Percentiles rank a stretch among this genome's conserved stretches.
Evolutionary conservation across 2,113 vertebrate species (phyloP).

Genomic region (Notiomystis cincta): DNA sequence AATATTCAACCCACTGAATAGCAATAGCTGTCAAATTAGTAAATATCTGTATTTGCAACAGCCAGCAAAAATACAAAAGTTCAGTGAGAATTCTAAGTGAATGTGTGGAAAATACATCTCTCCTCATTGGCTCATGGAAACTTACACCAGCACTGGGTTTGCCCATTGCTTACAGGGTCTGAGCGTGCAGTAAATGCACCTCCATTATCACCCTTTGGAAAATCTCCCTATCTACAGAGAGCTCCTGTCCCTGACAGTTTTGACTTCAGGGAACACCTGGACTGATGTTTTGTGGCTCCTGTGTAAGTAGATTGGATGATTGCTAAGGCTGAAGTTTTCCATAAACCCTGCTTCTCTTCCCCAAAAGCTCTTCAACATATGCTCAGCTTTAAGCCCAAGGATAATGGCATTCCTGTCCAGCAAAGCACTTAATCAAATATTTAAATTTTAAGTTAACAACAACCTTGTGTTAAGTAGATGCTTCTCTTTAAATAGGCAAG

Average conservation of each 20-base stretch:
- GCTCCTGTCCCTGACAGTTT: background rate
- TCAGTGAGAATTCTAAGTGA: background rate
- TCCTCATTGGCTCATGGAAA: background rate
- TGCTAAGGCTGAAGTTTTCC: background rate
- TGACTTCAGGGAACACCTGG: background rate
- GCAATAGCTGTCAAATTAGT: background rate
- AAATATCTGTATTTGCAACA: background rate
- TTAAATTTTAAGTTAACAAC: background rate
- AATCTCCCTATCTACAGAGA: background rate
- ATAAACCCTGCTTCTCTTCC: background rate
- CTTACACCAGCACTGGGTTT: background rate
- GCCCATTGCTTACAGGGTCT: rapidly evolving
- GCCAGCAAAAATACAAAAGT: background rate
- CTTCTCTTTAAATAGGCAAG: background rate
- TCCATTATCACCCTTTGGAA: background rate
- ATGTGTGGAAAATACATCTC: background rate
- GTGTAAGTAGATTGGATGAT: background rate
- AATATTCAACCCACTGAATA: background rate
- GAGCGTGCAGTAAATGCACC: background rate
- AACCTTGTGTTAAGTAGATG: background rate
- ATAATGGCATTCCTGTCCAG: background rate
- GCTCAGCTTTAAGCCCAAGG: background rate
- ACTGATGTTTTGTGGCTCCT: background rate
- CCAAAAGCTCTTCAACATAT: background rate
- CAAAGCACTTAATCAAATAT: background rate